These are phyloP conservation scores for Argentina silus DNA, from an alignment of 2,797 vertebrate species.

Conservation along the genomic window DNA sequence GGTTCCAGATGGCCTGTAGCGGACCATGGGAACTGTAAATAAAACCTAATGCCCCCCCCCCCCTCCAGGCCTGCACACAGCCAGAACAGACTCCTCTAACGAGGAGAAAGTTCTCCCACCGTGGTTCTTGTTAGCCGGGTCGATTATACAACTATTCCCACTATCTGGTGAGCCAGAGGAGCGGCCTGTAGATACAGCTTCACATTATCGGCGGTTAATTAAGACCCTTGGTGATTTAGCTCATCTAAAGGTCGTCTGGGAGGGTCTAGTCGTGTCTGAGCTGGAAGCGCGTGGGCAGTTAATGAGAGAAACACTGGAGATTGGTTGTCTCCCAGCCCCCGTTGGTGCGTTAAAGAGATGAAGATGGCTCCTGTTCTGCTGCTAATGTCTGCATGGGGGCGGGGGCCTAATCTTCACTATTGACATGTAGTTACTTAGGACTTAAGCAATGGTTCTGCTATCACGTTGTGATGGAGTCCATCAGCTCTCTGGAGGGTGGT, in stretches of 20 bases:
- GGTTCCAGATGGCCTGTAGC: conserved; percentile 15
- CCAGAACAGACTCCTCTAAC: conserved; percentile 57
- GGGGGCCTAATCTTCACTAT: not conserved
- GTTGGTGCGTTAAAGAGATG: conserved; percentile 38
- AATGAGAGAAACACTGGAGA: conserved; percentile 40
- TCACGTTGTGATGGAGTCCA: no score
- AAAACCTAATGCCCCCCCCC: conserved; percentile 59
- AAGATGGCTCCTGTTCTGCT: conserved; percentile 34
- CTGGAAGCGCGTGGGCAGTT: conserved; percentile 37
- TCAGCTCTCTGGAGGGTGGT: no score
- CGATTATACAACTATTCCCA: conserved; percentile 53
- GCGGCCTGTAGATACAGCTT: conserved; percentile 26
- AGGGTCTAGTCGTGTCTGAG: conserved; percentile 20
- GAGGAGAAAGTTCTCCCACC: conserved; percentile 53
- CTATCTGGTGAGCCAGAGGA: conserved; percentile 48
- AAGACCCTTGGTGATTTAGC: conserved; percentile 53
- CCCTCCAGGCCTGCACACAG: conserved; percentile 47
- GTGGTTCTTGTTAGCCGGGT: no score
- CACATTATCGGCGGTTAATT: conserved; percentile 61
- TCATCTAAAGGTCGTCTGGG: conserved; percentile 25
- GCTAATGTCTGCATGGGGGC: not conserved
- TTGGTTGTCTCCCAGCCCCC: conserved; percentile 43
- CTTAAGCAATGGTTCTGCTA: not conserved
- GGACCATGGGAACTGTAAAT: conserved; percentile 77
- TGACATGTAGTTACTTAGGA: not conserved